Conservation (phyloP, 2,113 vertebrate genomes). For the Cyprinodon brontotheroides region DNA sequence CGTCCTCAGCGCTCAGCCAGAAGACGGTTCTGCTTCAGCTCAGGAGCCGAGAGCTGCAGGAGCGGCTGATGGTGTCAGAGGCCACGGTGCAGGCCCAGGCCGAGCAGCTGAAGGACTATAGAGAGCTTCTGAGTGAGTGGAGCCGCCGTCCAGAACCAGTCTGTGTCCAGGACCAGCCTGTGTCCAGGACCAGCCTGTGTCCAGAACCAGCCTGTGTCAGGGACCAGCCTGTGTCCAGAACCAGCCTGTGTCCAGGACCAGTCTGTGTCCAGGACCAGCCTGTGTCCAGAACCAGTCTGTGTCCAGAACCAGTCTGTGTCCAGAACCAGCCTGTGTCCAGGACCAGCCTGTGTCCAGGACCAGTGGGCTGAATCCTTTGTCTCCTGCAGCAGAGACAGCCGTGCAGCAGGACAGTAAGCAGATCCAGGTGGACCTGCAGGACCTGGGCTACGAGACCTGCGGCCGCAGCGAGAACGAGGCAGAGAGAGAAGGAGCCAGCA, state of each 20-base stretch:
- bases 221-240: no score
- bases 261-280: no score
- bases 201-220: no score
- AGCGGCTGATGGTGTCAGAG: slow-evolving; percentile 87
- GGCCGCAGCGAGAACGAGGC: slow-evolving; percentile 93
- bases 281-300: no score
- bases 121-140: slow-evolving; percentile 83
- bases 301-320: no score
- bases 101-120: slow-evolving; percentile 87
- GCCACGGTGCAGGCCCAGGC: slow-evolving; percentile 87
- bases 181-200: no score
- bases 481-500: slow-evolving; percentile 89
- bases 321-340: no score
- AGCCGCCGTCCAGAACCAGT: neutral
- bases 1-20: neutral
- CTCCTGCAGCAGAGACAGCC: slow-evolving; percentile 78
- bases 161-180: no score
- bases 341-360: no score
- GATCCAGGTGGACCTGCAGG: slow-evolving; percentile 92
- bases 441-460: slow-evolving; percentile 94
- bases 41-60: slow-evolving; percentile 85
- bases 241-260: no score
- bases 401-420: slow-evolving; percentile 87
- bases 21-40: slow-evolving; percentile 77
- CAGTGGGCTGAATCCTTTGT: neutral